These are phyloP conservation scores for Aphaenogaster floridana DNA, from an alignment of 1,140 invertebrate species.

Conservation along the genomic window DNA sequence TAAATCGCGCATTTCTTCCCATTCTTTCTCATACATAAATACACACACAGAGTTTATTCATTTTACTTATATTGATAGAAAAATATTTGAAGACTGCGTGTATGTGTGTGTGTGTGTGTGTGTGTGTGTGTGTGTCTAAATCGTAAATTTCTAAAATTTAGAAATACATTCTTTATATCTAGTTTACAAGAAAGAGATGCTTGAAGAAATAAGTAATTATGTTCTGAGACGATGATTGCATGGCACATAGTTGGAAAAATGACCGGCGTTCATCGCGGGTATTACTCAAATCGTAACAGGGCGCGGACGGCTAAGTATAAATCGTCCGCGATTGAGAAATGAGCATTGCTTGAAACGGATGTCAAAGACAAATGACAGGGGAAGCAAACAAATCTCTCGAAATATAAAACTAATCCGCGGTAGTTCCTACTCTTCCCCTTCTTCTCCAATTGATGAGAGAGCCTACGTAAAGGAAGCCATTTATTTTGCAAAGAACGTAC, in stretches of 20 bases:
- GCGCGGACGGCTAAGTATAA: constrained; percentile 1
- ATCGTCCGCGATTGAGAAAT: constrained; percentile 7
- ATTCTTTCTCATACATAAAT: neutral
- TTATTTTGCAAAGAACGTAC: neutral
- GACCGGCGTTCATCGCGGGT: neutral
- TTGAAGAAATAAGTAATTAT: neutral
- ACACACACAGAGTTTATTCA: neutral
- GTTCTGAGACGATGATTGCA: neutral
- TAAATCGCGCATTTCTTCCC: neutral
- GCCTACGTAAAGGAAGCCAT: neutral
- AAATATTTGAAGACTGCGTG: neutral
- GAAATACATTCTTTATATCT: neutral
- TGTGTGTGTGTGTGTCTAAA: neutral
- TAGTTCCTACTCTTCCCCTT: neutral
- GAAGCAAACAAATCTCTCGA: constrained; percentile 21
- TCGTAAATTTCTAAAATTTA: neutral
- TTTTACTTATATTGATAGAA: neutral
- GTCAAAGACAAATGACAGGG: constrained; percentile 16
- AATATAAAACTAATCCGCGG: neutral
- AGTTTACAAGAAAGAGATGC: neutral
- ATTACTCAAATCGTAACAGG: constrained; percentile 22
- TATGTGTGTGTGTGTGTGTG: too few species aligned
- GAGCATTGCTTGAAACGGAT: neutral
- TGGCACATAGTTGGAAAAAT: neutral
- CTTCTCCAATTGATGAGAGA: neutral